These are phyloP conservation scores for Pangasius djambal DNA, from an alignment of 2,797 vertebrate species.

Conservation along the genomic window DNA sequence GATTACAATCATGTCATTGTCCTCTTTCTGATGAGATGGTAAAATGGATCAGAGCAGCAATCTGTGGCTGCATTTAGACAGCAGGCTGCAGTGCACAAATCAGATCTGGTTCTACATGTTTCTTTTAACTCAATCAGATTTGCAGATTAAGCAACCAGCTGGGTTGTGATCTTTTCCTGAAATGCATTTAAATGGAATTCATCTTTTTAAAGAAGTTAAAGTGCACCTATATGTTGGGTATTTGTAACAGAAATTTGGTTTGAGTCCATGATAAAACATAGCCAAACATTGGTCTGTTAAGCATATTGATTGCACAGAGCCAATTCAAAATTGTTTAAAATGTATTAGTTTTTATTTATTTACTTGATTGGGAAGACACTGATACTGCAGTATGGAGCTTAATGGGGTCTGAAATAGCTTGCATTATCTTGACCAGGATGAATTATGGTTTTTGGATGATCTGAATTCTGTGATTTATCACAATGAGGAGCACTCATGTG, in stretches of 20 bases:
- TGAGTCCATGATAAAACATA: background rate
- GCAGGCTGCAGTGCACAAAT: constrained; percentile 22
- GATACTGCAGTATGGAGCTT: background rate
- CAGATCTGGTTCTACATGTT: constrained; percentile 7
- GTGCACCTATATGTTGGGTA: background rate
- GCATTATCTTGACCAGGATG: background rate
- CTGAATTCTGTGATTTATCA: background rate
- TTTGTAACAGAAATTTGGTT: background rate
- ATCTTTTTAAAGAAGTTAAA: background rate
- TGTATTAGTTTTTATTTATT: background rate
- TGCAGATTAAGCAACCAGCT: constrained; percentile 24
- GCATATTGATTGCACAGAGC: background rate
- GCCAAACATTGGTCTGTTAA: background rate
- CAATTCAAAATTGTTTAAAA: background rate
- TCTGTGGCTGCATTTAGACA: constrained; percentile 12
- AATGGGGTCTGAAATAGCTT: background rate
- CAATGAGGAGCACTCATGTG: background rate
- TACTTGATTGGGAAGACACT: background rate
- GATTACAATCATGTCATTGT: constrained; percentile 43
- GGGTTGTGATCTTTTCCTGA: background rate
- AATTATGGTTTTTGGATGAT: background rate
- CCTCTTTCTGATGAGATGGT: constrained; percentile 24
- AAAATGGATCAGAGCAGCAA: constrained; percentile 15
- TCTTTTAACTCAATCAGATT: constrained; percentile 22
- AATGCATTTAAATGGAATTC: background rate